Conservation (phyloP, 1,140 invertebrate species). For the Cecropterus lyciades region DNA sequence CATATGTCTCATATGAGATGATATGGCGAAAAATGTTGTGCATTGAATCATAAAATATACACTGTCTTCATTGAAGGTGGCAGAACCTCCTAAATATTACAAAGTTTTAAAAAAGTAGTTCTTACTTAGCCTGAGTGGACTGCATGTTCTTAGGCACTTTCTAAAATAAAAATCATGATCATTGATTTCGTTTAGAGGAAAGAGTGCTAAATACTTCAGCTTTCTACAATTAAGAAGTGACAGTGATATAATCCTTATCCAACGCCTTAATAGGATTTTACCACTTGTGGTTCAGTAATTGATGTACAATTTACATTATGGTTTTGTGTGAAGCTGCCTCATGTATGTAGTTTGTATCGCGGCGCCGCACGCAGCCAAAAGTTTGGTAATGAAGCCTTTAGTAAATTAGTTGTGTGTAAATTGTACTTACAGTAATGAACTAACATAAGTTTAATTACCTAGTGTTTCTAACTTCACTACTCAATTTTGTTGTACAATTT, state of each 20-base stretch:
- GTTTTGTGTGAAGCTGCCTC: slow-evolving; percentile 20
- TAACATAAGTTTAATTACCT: slow-evolving; percentile 22
- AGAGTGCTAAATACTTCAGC: too few relatives aligned
- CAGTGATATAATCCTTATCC: slow-evolving; percentile 1
- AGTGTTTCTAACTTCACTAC: slow-evolving; percentile 1
- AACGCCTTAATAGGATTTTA: not conserved
- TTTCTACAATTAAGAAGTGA: not conserved
- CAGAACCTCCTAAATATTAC: too few relatives aligned
- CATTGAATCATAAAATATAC: too few relatives aligned
- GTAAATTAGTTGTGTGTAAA: slow-evolving; percentile 34
- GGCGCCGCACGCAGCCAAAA: slow-evolving; percentile 31
- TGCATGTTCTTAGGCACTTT: too few relatives aligned
- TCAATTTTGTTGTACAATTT: too few relatives aligned
- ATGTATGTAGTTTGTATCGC: slow-evolving; percentile 28
- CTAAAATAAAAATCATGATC: too few relatives aligned
- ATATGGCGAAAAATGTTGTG: too few relatives aligned
- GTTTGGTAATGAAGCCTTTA: slow-evolving; percentile 32
- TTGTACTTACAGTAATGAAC: slow-evolving; percentile 21
- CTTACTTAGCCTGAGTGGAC: too few relatives aligned
- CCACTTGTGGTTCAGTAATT: slow-evolving; percentile 16
- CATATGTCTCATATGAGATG: too few relatives aligned
- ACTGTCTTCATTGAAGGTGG: too few relatives aligned
- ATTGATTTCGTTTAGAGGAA: too few relatives aligned
- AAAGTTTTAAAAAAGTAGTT: too few relatives aligned
- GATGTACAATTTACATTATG: slow-evolving; percentile 32